phyloP scores from a whole-genome alignment of 2,888 invertebrate genomes.

The Caenorhabditis parvicauda region DNA sequence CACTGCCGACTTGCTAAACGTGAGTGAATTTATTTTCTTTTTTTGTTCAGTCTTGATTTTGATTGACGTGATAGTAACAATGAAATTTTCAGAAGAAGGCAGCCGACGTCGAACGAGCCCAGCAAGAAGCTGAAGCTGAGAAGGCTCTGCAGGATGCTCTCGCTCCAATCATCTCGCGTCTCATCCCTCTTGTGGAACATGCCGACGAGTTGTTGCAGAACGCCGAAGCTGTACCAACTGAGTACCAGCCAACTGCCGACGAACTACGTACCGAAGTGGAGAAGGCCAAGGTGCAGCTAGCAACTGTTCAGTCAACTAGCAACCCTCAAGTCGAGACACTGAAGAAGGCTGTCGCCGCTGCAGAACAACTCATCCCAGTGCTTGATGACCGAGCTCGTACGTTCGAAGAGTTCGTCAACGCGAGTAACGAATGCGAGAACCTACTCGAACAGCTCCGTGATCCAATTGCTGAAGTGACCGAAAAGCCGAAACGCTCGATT shows the following conservation, averaged over 20 bases:
- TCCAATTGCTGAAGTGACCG: conserved; percentile 16
- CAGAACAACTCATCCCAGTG: conserved; percentile 13
- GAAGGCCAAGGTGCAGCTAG: conserved; percentile 6
- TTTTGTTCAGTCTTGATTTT: too few species aligned
- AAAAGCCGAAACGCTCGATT: conserved; percentile 10
- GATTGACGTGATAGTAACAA: too few species aligned
- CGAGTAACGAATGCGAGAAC: conserved; percentile 30
- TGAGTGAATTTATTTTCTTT: too few species aligned
- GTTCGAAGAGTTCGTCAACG: conserved; percentile 33
- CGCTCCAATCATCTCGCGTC: conserved; percentile 12
- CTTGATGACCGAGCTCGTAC: conserved; percentile 21
- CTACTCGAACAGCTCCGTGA: conserved; percentile 22
- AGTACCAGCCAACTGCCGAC: conserved; percentile 22
- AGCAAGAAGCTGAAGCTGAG: conserved; percentile 11
- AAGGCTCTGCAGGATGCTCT: conserved; percentile 17
- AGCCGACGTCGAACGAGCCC: conserved; percentile 19
- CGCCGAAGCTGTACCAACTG: conserved; percentile 25
- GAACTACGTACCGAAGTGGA: conserved; percentile 15
- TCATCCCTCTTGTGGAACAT: conserved; percentile 20
- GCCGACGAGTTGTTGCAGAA: conserved; percentile 18
- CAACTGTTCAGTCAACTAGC: too few species aligned
- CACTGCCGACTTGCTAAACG: conserved; percentile 18
- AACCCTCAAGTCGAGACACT: conserved; percentile 7
- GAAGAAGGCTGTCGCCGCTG: conserved; percentile 10
- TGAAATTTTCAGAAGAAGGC: conserved; percentile 22